phyloP scores from a whole-genome alignment of 92 coral and sea anemone genomes.

The Muricea muricata region DNA sequence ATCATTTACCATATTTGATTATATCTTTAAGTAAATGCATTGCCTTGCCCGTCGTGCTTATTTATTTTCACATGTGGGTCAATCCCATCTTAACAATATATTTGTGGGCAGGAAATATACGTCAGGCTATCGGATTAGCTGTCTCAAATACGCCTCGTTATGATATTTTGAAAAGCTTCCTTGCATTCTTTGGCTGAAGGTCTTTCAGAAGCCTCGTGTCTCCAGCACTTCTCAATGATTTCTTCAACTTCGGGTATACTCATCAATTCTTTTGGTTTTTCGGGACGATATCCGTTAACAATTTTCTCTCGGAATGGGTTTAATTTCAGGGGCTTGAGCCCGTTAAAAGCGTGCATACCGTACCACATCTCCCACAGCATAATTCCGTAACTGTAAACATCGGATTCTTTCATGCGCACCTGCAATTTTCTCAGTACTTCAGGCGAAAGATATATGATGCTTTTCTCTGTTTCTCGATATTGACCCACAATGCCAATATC shows the following conservation, averaged over 20 bases:
- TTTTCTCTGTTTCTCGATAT: neutral
- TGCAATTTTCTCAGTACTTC: neutral
- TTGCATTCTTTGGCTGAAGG: neutral
- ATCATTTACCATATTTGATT: no score
- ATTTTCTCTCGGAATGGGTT: neutral
- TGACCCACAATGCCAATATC: neutral
- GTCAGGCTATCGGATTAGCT: no score
- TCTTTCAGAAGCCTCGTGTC: neutral
- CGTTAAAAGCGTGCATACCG: neutral
- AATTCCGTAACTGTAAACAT: neutral
- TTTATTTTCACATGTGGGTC: no score
- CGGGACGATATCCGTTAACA: constrained; percentile 22
- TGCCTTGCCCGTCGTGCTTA: no score
- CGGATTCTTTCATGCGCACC: neutral
- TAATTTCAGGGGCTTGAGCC: neutral
- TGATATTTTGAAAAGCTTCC: neutral
- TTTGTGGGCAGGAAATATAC: no score
- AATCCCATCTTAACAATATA: no score
- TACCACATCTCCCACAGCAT: neutral
- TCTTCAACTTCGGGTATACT: neutral
- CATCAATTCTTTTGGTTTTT: neutral
- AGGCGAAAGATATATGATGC: neutral
- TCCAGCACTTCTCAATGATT: neutral
- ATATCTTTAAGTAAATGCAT: no score
- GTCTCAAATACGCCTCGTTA: no score